phyloP scores from a whole-genome alignment of 1,140 invertebrate species.

The Bradysia coprophila region DNA sequence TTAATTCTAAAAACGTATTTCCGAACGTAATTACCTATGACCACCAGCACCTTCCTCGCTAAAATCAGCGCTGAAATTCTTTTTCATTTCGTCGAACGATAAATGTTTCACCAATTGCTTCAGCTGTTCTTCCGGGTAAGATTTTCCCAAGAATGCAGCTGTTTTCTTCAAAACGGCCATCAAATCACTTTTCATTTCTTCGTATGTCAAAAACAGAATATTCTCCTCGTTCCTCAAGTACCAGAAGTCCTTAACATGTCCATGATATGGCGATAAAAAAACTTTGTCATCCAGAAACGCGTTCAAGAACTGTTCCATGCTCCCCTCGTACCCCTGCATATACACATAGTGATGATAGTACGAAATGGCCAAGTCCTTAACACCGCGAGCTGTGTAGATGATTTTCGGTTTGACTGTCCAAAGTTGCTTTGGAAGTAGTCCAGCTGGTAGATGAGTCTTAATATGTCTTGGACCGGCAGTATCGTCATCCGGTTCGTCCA shows the following conservation, averaged over 20 bases:
- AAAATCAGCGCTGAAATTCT: too few species aligned
- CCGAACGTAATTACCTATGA: too few species aligned
- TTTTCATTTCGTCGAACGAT: too few species aligned
- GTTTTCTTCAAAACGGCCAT: too few species aligned
- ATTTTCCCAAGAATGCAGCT: too few species aligned
- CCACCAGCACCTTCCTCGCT: too few species aligned
- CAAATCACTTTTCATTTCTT: too few species aligned
- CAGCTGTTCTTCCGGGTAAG: too few species aligned
- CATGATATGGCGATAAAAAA: not conserved
- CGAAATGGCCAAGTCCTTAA: constrained; percentile 47
- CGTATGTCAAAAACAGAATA: not conserved
- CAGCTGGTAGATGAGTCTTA: constrained; percentile 50
- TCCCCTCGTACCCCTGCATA: not conserved
- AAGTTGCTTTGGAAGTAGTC: constrained; percentile 38
- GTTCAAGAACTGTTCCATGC: not conserved
- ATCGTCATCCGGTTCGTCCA: too few species aligned
- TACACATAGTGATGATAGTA: not conserved
- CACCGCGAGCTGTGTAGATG: constrained; percentile 60
- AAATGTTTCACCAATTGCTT: too few species aligned
- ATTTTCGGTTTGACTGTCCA: constrained; percentile 35
- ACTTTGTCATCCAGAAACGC: not conserved
- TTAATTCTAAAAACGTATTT: too few species aligned
- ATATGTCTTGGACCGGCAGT: constrained; percentile 40
- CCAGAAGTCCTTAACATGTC: not conserved
- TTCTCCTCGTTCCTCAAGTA: not conserved